phyloP scores from a whole-genome alignment of 1,140 invertebrate genomes.

The Atopsyche davidsoni region DNA sequence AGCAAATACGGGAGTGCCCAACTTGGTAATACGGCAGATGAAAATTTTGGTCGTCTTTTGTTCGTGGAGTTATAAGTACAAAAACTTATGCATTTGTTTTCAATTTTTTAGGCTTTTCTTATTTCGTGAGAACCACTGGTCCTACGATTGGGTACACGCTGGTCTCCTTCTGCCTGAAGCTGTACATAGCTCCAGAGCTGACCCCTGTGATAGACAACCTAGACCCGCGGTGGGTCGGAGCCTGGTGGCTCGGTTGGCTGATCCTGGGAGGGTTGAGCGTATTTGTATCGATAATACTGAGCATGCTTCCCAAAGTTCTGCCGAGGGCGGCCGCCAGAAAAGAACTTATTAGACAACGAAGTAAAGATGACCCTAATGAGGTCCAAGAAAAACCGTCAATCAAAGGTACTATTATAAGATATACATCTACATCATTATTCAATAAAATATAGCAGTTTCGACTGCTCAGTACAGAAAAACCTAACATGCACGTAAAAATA shows the following conservation, averaged over 20 bases:
- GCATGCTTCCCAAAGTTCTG: slow-evolving; percentile 59
- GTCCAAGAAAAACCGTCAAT: slow-evolving; percentile 37
- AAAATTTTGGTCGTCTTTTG: background rate
- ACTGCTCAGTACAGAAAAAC: background rate
- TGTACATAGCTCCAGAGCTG: slow-evolving; percentile 63
- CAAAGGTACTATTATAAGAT: slow-evolving; percentile 30
- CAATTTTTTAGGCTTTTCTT: slow-evolving; percentile 53
- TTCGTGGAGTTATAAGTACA: background rate
- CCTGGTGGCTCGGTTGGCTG: slow-evolving; percentile 78
- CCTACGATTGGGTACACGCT: slow-evolving; percentile 64
- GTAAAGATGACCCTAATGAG: slow-evolving; percentile 33
- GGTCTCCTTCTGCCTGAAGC: slow-evolving; percentile 61
- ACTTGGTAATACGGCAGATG: background rate
- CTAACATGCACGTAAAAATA: background rate
- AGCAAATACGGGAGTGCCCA: too few relatives aligned
- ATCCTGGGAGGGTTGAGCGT: slow-evolving; percentile 58
- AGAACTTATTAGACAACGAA: slow-evolving; percentile 41
- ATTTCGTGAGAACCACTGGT: slow-evolving; percentile 63
- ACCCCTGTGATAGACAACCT: slow-evolving; percentile 60
- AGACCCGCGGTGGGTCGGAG: slow-evolving; percentile 69
- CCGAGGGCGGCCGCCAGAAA: slow-evolving; percentile 54
- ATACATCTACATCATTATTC: background rate
- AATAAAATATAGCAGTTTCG: background rate
- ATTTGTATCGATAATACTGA: slow-evolving; percentile 54
- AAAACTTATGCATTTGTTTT: background rate